phyloP scores from a whole-genome alignment of 2,888 invertebrate genomes.

The Urechis unicinctus region DNA sequence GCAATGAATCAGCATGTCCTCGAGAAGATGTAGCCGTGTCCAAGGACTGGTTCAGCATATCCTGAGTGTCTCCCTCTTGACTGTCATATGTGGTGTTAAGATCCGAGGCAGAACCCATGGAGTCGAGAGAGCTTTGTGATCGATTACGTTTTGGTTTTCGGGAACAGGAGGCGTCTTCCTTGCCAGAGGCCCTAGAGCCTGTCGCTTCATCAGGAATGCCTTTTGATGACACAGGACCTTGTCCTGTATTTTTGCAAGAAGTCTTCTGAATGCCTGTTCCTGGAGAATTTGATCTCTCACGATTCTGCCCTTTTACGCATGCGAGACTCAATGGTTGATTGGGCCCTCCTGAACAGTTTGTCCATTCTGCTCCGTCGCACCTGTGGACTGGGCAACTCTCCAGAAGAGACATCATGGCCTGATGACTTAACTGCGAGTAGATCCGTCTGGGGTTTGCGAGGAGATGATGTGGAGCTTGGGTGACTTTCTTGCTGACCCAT shows the following conservation, averaged over 20 bases:
- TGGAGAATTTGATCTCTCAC: not conserved
- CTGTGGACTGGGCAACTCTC: not conserved
- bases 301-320: not conserved
- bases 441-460: not conserved
- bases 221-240: no score
- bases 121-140: not conserved
- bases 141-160: not conserved
- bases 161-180: no score
- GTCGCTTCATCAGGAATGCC: constrained; percentile 1
- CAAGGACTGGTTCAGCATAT: no score
- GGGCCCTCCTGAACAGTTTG: constrained; percentile 17
- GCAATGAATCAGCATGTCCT: not conserved
- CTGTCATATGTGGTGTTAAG: not conserved
- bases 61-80: no score
- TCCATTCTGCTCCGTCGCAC: constrained; percentile 13
- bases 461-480: not conserved
- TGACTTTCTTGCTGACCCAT: constrained; percentile 14
- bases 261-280: no score
- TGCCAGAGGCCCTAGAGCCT: not conserved
- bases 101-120: not conserved
- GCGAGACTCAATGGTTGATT: constrained; percentile 7
- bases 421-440: not conserved
- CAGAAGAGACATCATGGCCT: not conserved
- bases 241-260: not conserved
- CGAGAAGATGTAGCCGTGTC: no score